phyloP scores from a whole-genome alignment of 1,140 invertebrate genomes.

The Drosophila varians region DNA sequence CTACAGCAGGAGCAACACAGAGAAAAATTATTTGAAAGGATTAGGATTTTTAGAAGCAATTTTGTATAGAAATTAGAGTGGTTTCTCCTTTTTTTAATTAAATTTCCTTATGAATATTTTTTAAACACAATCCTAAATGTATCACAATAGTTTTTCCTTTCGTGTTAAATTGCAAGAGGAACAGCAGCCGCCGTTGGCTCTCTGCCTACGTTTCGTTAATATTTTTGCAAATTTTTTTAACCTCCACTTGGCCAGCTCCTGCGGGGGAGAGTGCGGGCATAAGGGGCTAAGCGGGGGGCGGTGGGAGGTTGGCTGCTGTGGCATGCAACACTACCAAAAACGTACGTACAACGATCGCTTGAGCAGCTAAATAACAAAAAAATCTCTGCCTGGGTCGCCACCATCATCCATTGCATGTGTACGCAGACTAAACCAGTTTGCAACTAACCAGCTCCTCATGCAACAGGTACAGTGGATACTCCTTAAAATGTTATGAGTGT shows the following conservation, averaged over 20 bases:
- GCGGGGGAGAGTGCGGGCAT: conserved; percentile 24
- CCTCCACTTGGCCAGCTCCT: conserved; percentile 75
- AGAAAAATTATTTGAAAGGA: accelerated
- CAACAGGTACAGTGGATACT: conserved; percentile 21
- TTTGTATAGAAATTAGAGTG: no score
- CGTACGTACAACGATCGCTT: conserved; percentile 47
- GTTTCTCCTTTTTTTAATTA: background rate
- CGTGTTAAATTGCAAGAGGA: conserved; percentile 31
- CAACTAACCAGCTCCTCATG: conserved; percentile 54
- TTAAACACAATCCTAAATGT: no score
- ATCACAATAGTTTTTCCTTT: background rate
- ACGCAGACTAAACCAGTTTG: conserved; percentile 59
- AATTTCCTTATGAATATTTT: background rate
- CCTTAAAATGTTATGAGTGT: background rate
- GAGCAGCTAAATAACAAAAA: conserved; percentile 23
- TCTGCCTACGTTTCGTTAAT: conserved; percentile 79
- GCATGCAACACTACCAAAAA: conserved; percentile 57
- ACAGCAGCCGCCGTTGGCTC: conserved; percentile 50
- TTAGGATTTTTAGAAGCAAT: no score
- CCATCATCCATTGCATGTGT: conserved; percentile 54
- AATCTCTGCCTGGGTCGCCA: conserved; percentile 52
- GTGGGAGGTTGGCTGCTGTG: conserved; percentile 24
- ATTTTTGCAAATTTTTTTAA: conserved; percentile 81
- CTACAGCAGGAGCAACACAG: conserved; percentile 35
- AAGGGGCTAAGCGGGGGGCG: background rate